Base-by-base conservation (phyloP, 1,140 invertebrate species). In the Drosophila sproati region DNA sequence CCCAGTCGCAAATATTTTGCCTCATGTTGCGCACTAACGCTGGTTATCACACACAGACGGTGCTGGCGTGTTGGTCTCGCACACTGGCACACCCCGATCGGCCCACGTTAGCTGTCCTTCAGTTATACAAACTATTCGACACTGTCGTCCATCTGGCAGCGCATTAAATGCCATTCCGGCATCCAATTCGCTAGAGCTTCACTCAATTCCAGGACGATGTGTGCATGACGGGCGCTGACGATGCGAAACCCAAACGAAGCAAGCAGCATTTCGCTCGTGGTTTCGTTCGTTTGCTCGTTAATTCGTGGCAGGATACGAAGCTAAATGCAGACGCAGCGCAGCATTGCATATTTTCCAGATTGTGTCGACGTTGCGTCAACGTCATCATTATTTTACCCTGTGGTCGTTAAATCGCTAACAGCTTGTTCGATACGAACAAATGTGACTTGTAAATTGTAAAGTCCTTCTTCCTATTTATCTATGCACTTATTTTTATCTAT, bases 101-200 rank as follows among this genome's bases (percentile, higher is more conserved):
- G 37, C 54, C 32, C 37, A 47, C 8, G 10, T 43, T 51, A 5
- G 31, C 3, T 52, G 55, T 61, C 34, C 75, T 61, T 35, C 35
- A 34, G 41, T 59, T 51, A 68, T 73, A 52, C 55, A 12, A 20
- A 6, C 35, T 55, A 39, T 66, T 37, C 52, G 39, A 28, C 10
- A 55, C 61, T 72, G 67, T 68, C 64, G 67, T 68, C 64, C 55
- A 48, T 68, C 64, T 54, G 60, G 47, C 74, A 79, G 60, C 82
- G 83, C 76, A 88, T 87, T 87, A 80, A 87, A 88, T 87, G 82
- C 79, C 82, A 87, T 69, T 87, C 82, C 68, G 79, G 71, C 82
- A 82, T 63, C 56, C 82, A 73, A 78, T 69, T 73, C 61, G 68
- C 71, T 87, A 79, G 78, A 82, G 68, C 78, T 73, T 88, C 83